Base-by-base conservation (phyloP, 1,140 invertebrate species). In the Ridgeia piscesae region DNA sequence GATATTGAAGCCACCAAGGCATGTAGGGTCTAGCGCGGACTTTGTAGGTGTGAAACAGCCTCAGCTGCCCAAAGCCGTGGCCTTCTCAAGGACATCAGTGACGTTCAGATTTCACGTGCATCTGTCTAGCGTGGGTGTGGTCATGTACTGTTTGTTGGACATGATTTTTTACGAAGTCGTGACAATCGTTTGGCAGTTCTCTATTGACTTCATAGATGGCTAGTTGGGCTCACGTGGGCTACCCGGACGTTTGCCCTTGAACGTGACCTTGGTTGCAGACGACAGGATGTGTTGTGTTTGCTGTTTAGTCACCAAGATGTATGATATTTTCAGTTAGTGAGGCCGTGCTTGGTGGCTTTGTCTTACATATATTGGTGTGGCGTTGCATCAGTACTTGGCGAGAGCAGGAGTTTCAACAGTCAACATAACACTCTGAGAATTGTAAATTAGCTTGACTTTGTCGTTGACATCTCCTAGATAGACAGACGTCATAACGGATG, bases 401-500 rank as follows among this genome's bases (percentile, higher is more conserved):
- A 77, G 58, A 21, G 17, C 27, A 77, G 58, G 27, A 77, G 2
- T 2, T 4, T 31, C 11, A 21, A 21, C 2, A 77, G 58, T 77
- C 58, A 4, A 77, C 58, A 77, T 4, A 21, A 31, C 11, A 31
- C 17, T 77, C 27, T 9, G 58, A 77, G 8, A 77, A 77, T 77
- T 77, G 58, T 77, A 77, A 77, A 77, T 77, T 77, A 77, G 58
- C 58, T 77, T 77, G 58, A 77, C 58, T 77, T 31, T 77, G 58
- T 77, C 27, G 58, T 77, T 77, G 58, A 21, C 58, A 21, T 77
- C 27, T 77, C 58, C 58, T 77, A 77, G 8, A n/a, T n/a, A n/a
- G n/a, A n/a, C 27, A 77, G 58, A 77, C 58, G 14, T 77, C 0
- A 77, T 6, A 77, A 21, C 27, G 27, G 58, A 77, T 21, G 17